Evolutionary conservation across 2,797 vertebrate genomes (phyloP).

Genomic region (Phoeniculus purpureus): DNA sequence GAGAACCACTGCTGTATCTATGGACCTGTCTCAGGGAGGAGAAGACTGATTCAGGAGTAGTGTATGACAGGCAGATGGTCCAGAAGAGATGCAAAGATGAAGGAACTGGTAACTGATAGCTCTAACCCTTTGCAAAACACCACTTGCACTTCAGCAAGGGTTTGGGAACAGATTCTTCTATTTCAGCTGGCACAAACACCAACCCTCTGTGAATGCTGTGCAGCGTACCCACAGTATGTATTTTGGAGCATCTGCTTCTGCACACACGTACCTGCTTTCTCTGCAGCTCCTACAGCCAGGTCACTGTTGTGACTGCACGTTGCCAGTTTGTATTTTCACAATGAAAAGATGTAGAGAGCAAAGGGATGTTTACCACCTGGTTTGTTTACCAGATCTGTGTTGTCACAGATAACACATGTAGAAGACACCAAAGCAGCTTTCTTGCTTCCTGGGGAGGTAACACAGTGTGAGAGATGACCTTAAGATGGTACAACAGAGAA

Average conservation of each 20-base stretch:
- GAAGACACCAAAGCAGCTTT: not conserved
- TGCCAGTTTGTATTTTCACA: not conserved
- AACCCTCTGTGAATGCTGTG: not conserved
- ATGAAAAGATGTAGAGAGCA: not conserved
- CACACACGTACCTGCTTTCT: not conserved
- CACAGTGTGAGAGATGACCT: not conserved
- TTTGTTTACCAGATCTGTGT: not conserved
- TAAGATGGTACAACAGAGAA: not conserved
- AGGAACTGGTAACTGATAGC: not conserved
- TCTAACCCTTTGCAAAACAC: not conserved
- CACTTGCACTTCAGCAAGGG: not conserved
- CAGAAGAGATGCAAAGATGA: not conserved
- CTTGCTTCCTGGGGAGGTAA: not conserved
- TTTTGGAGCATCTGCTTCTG: not conserved
- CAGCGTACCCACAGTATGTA: not conserved
- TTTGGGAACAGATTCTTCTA: not conserved
- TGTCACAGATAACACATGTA: not conserved
- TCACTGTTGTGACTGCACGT: not conserved
- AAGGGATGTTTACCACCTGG: not conserved
- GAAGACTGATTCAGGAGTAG: not conserved
- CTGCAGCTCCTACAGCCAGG: not conserved
- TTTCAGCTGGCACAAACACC: not conserved
- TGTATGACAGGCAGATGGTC: not conserved
- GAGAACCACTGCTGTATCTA: not conserved
- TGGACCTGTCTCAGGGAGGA: not conserved